phyloP scores from a whole-genome alignment of 2,797 vertebrate species.

The Ptychobarbus kaznakovi region DNA sequence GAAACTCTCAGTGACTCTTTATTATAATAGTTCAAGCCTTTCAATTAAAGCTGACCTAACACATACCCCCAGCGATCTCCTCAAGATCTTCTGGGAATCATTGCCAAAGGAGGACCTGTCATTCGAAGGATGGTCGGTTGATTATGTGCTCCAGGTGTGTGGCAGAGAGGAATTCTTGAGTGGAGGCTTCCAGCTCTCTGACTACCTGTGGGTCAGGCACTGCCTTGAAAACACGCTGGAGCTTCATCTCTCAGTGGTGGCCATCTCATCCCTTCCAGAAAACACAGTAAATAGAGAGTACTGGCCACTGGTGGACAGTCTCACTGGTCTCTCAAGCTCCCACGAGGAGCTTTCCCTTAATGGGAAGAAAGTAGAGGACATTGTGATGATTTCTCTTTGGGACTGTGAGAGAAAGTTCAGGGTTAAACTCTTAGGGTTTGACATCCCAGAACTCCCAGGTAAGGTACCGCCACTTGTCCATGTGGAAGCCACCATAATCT shows the following conservation, averaged over 20 bases:
- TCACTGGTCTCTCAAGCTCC: slow-evolving; percentile 75
- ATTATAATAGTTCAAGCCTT: slow-evolving; percentile 59
- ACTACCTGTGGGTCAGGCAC: slow-evolving; percentile 78
- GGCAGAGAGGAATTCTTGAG: slow-evolving; percentile 80
- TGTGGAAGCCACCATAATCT: slow-evolving; percentile 77
- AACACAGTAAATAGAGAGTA: slow-evolving; percentile 69
- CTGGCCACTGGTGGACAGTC: slow-evolving; percentile 78
- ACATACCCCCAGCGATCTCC: slow-evolving; percentile 56
- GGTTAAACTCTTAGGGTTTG: slow-evolving; percentile 81
- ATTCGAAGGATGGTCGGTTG: slow-evolving; percentile 52
- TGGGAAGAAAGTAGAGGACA: slow-evolving; percentile 76
- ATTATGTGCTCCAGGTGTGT: slow-evolving; percentile 74
- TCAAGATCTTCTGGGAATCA: slow-evolving; percentile 53
- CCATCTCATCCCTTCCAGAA: slow-evolving; percentile 63
- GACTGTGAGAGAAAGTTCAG: slow-evolving; percentile 80
- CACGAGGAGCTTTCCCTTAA: slow-evolving; percentile 76
- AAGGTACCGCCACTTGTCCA: slow-evolving; percentile 72
- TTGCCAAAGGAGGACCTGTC: slow-evolving; percentile 45
- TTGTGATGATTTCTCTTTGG: slow-evolving; percentile 82
- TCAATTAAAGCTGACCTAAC: slow-evolving; percentile 52
- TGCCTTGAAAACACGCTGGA: slow-evolving; percentile 75
- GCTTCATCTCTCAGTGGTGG: slow-evolving; percentile 75
- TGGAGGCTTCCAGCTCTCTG: slow-evolving; percentile 68
- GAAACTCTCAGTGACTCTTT: slow-evolving; percentile 68
- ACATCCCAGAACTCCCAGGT: slow-evolving; percentile 74